These are phyloP conservation scores for Aphaenogaster ashmeadi DNA, from an alignment of 1,140 invertebrate species.

Conservation along the genomic window DNA sequence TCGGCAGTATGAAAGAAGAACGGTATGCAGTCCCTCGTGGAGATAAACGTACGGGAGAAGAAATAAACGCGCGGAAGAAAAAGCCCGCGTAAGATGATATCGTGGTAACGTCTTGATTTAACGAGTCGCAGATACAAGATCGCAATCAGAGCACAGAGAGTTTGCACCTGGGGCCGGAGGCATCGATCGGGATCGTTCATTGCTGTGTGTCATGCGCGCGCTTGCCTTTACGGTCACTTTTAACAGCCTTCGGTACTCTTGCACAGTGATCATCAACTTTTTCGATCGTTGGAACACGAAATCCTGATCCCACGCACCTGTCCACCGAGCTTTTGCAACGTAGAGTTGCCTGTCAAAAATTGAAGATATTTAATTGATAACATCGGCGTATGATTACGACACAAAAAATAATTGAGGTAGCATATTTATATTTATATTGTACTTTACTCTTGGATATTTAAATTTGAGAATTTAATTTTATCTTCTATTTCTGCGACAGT, in stretches of 20 bases:
- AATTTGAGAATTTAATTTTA: constrained; percentile 31
- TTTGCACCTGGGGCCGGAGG: constrained; percentile 62
- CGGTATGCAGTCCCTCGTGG: background rate
- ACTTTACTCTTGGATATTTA: background rate
- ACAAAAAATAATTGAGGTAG: background rate
- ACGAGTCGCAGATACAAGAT: constrained; percentile 62
- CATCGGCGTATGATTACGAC: background rate
- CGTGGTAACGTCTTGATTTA: constrained; percentile 66
- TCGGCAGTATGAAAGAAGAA: constrained; percentile 28
- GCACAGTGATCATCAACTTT: constrained; percentile 57
- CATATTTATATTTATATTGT: background rate
- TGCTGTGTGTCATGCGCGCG: constrained; percentile 55
- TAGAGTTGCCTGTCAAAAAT: background rate
- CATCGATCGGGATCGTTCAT: constrained; percentile 54
- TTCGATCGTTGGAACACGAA: background rate
- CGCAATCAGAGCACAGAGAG: constrained; percentile 62
- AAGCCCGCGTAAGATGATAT: constrained; percentile 58
- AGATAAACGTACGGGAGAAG: constrained; percentile 34
- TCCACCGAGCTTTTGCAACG: background rate
- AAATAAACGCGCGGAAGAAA: constrained; percentile 50
- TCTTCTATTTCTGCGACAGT: background rate
- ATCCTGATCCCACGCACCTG: constrained; percentile 44
- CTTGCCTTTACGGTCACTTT: constrained; percentile 56
- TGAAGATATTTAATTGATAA: background rate
- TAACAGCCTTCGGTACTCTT: constrained; percentile 37